phyloP scores from a whole-genome alignment of 2,113 vertebrate genomes.

The Eublepharis macularius region DNA sequence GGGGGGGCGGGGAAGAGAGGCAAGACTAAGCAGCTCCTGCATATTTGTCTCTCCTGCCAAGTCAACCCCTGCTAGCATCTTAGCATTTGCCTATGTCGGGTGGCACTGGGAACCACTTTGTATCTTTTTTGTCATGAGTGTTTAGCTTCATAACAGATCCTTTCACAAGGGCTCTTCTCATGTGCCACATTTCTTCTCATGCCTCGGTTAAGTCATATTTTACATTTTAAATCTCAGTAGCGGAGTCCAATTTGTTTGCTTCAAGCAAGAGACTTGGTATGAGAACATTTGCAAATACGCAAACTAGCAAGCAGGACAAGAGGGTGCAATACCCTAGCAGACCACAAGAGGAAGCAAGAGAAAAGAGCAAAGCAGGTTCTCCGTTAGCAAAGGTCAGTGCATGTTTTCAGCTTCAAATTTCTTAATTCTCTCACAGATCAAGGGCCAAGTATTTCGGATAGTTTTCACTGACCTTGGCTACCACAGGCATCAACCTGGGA shows the following conservation, averaged over 20 bases:
- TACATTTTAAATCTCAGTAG: not conserved
- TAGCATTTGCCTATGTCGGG: not conserved
- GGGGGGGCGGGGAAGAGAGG: too few relatives aligned
- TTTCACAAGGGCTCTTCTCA: not conserved
- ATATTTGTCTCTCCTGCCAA: not conserved
- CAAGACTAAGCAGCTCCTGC: too few relatives aligned
- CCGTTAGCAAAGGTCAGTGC: not conserved
- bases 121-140: not conserved
- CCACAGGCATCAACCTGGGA: not conserved
- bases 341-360: not conserved
- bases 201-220: not conserved
- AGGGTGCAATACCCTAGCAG: not conserved
- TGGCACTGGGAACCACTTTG: not conserved
- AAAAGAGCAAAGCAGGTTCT: not conserved
- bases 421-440: constrained; percentile 47
- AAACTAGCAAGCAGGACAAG: not conserved
- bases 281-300: too few relatives aligned
- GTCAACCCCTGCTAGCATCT: not conserved
- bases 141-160: not conserved
- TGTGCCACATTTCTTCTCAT: not conserved
- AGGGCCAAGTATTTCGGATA: constrained; percentile 16
- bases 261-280: not conserved
- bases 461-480: constrained; percentile 14
- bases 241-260: not conserved
- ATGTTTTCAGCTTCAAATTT: constrained; percentile 60